A percentile compares a stretch with the other conserved stretches of the same genome.
phyloP scores from a whole-genome alignment of 2,888 invertebrate genomes.

The Idaea dimidiata region DNA sequence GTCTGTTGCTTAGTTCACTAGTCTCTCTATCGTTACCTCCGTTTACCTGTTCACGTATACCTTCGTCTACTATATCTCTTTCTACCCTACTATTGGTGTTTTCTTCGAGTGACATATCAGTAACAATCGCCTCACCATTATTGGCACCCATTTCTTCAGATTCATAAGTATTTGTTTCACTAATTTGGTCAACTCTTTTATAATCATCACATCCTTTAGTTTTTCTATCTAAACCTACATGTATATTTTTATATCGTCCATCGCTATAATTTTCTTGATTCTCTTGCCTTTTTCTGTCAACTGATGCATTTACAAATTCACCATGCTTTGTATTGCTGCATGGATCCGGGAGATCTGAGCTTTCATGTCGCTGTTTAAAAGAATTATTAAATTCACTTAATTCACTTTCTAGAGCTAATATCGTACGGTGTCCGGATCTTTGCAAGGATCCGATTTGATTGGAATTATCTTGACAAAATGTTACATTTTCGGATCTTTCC shows the following conservation, averaged over 20 bases:
- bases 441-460: constrained; percentile 23
- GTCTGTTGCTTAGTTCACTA: constrained; percentile 49
- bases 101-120: constrained; percentile 22
- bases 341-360: background rate
- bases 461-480: constrained; percentile 6
- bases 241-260: constrained; percentile 15
- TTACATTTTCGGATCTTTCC: constrained; percentile 35
- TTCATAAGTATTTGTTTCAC: constrained; percentile 13
- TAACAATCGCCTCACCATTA: background rate
- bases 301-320: background rate
- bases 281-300: constrained; percentile 14
- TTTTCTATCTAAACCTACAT: constrained; percentile 3
- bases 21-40: constrained; percentile 41
- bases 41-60: constrained; percentile 30
- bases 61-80: constrained; percentile 17
- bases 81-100: constrained; percentile 27
- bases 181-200: constrained; percentile 27
- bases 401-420: background rate
- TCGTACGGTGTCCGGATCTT: constrained; percentile 10
- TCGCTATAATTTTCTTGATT: constrained; percentile 21
- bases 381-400: background rate
- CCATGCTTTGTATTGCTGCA: background rate
- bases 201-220: constrained; percentile 2
- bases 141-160: constrained; percentile 1
- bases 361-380: background rate